These are phyloP conservation scores for Ceratina calcarata DNA, from an alignment of 1,140 invertebrate species.

Conservation along the genomic window DNA sequence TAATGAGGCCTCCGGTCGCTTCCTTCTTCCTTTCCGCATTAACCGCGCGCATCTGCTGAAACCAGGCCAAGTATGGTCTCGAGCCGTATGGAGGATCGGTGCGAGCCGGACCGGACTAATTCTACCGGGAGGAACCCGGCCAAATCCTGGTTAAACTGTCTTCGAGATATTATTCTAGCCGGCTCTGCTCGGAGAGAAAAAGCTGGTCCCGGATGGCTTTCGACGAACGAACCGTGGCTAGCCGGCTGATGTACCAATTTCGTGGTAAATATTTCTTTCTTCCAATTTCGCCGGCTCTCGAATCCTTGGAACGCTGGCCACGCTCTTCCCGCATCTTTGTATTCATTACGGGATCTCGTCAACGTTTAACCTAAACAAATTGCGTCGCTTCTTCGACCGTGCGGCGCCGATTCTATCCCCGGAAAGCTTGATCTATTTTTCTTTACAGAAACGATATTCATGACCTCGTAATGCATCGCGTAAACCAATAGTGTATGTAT, in stretches of 20 bases:
- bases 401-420: constrained; percentile 2
- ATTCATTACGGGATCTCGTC: constrained; percentile 70
- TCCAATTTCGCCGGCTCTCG: constrained; percentile 53
- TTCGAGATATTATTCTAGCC: constrained; percentile 51
- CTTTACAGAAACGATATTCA: not conserved
- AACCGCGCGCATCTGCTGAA: constrained; percentile 15
- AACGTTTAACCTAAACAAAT: constrained; percentile 71
- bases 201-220: not conserved
- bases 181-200: not conserved
- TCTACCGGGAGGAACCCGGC: constrained; percentile 21
- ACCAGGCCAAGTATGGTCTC: not conserved
- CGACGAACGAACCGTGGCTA: constrained; percentile 12
- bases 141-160: constrained; percentile 59
- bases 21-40: constrained; percentile 33
- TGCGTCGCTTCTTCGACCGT: constrained; percentile 41
- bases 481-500: too few relatives aligned
- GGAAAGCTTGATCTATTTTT: not conserved
- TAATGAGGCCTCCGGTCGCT: constrained; percentile 20
- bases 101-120: constrained; percentile 38
- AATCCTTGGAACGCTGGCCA: constrained; percentile 29
- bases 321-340: constrained; percentile 56
- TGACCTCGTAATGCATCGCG: too few relatives aligned
- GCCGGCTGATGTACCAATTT: constrained; percentile 62
- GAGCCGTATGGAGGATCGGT: constrained; percentile 1
- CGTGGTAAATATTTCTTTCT: constrained; percentile 69